Percentiles rank a stretch among this genome's conserved stretches.
These are phyloP conservation scores for Sesamia inferens DNA, from an alignment of 2,888 invertebrate species.

Conservation along the genomic window DNA sequence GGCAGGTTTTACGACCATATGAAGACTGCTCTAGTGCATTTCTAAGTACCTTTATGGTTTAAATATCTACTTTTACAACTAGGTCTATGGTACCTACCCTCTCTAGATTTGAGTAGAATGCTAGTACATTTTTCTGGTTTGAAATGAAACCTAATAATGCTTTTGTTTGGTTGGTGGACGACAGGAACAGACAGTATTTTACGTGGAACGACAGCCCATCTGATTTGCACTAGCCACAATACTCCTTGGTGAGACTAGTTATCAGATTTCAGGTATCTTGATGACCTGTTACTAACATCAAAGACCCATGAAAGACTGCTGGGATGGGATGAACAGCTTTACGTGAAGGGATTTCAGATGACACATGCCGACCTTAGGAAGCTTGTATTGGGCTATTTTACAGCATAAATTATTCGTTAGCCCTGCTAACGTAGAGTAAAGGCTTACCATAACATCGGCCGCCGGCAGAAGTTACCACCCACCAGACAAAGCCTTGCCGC, in stretches of 20 bases:
- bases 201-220: not conserved
- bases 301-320: no score
- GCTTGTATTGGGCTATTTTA: no score
- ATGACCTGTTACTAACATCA: no score
- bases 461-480: no score
- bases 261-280: no score
- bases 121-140: not conserved
- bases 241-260: no score
- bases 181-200: not conserved
- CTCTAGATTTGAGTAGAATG: constrained; percentile 24
- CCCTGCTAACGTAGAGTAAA: not conserved
- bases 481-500: no score
- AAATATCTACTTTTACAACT: constrained; percentile 33
- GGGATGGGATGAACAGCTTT: no score
- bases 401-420: not conserved
- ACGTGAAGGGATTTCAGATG: no score
- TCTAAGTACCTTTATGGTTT: constrained; percentile 48
- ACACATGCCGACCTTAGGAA: no score
- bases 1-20: constrained; percentile 40
- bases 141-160: not conserved
- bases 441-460: no score
- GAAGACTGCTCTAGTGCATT: constrained; percentile 42
- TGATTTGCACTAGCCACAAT: no score
- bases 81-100: constrained; percentile 15
- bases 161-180: not conserved